These are phyloP conservation scores for Junonia oenone DNA, from an alignment of 2,888 invertebrate genomes.

Conservation along the genomic window DNA sequence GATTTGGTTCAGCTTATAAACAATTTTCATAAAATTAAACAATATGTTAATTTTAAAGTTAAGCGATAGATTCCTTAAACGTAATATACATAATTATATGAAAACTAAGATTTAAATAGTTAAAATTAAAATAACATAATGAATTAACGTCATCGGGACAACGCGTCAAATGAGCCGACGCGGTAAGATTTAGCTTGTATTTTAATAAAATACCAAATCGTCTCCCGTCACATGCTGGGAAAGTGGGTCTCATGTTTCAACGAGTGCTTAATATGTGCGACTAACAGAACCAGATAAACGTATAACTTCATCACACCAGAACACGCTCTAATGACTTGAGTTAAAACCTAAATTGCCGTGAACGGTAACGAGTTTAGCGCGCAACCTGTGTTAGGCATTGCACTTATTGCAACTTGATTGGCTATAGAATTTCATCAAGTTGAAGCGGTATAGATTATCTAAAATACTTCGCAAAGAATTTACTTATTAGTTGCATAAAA, in stretches of 20 bases:
- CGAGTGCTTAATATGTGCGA: conserved; percentile 12
- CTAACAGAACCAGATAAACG: conserved; percentile 4
- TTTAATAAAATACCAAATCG: conserved; percentile 10
- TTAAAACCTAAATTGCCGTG: conserved; percentile 14
- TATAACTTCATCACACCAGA: conserved; percentile 9
- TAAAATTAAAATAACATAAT: no score
- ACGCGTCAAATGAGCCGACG: no score
- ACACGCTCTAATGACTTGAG: neutral
- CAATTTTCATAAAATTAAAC: no score
- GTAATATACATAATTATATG: no score
- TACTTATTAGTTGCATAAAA: conserved; percentile 2
- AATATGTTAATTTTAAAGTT: no score
- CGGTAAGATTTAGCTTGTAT: neutral
- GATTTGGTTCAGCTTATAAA: no score
- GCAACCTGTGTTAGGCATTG: neutral
- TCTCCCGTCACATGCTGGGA: conserved; percentile 6
- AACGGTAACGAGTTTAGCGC: conserved; percentile 1
- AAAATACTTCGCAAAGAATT: conserved; percentile 1
- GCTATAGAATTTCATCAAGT: conserved; percentile 17
- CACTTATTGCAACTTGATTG: conserved; percentile 9
- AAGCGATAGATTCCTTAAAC: no score
- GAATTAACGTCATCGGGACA: no score
- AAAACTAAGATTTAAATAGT: no score
- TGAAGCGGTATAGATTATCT: conserved; percentile 5
- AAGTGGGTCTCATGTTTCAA: conserved; percentile 21